Evolutionary conservation across 35 echinoderm and acorn worm species (phyloP).

Genomic region (Lytechinus pictus): DNA sequence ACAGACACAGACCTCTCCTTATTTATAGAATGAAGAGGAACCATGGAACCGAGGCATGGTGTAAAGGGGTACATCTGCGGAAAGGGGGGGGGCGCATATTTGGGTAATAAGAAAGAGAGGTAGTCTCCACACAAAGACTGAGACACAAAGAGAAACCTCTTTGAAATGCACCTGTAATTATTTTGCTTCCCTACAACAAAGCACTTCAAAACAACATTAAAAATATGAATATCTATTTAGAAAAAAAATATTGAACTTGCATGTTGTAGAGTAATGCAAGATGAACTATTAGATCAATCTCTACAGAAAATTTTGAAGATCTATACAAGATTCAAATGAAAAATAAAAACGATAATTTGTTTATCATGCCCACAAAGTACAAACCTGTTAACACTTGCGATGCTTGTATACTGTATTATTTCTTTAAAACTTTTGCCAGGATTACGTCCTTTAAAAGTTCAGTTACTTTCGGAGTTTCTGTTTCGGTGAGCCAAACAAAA

Average conservation of each 20-base stretch:
- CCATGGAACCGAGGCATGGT: not conserved
- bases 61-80: not conserved
- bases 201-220: too few species aligned
- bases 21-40: not conserved
- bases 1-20: not conserved
- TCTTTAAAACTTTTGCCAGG: not conserved
- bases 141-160: not conserved
- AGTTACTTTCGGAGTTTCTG: not conserved
- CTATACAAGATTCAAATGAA: too few species aligned
- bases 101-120: not conserved
- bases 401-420: too few species aligned
- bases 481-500: not conserved
- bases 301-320: too few species aligned
- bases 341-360: too few species aligned
- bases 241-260: too few species aligned
- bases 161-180: too few species aligned
- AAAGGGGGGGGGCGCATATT: not conserved
- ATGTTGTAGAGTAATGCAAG: too few species aligned
- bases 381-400: too few species aligned
- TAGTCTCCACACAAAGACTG: not conserved
- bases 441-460: not conserved
- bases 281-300: too few species aligned
- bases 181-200: too few species aligned
- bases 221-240: too few species aligned
- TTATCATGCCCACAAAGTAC: not conserved